Conservation (phyloP, 2,888 invertebrate genomes). For the Agrotis puta region DNA sequence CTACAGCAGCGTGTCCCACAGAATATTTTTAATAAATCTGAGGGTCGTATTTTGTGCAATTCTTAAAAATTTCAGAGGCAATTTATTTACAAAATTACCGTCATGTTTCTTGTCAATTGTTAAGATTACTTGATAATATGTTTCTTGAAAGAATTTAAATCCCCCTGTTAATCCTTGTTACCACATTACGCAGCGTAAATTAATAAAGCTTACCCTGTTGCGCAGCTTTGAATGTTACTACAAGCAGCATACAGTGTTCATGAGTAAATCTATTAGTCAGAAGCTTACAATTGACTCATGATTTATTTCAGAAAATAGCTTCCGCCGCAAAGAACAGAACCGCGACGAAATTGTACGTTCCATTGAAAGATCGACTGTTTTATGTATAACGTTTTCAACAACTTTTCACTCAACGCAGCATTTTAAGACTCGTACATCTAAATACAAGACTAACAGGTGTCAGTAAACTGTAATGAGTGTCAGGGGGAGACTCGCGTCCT, state of each 20-base stretch:
- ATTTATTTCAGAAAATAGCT: constrained; percentile 45
- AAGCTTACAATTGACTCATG: constrained; percentile 49
- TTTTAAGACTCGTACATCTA: constrained; percentile 38
- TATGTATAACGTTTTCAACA: constrained; percentile 34
- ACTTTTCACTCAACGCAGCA: constrained; percentile 44
- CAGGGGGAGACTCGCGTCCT: constrained; percentile 27
- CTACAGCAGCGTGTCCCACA: constrained; percentile 13
- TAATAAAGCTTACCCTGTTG: constrained; percentile 13
- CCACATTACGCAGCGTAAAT: constrained; percentile 10
- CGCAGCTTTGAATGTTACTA: constrained; percentile 15
- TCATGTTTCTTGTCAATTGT: constrained; percentile 23
- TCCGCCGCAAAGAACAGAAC: constrained; percentile 19
- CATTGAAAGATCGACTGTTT: constrained; percentile 38
- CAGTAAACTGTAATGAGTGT: constrained; percentile 48
- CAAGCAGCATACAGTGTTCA: constrained; percentile 11
- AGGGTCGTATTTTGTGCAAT: constrained; percentile 6
- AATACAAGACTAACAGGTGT: constrained; percentile 44
- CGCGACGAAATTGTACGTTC: constrained; percentile 15
- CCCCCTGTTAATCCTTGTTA: constrained; percentile 6
- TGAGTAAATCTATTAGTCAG: constrained; percentile 48
- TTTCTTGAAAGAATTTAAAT: not conserved
- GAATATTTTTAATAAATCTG: constrained; percentile 25
- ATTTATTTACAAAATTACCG: constrained; percentile 15
- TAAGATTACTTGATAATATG: constrained; percentile 11
- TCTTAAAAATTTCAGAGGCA: not conserved